These are phyloP conservation scores for Erpetoichthys calabaricus DNA, from an alignment of 2,797 vertebrate species.

Conservation along the genomic window DNA sequence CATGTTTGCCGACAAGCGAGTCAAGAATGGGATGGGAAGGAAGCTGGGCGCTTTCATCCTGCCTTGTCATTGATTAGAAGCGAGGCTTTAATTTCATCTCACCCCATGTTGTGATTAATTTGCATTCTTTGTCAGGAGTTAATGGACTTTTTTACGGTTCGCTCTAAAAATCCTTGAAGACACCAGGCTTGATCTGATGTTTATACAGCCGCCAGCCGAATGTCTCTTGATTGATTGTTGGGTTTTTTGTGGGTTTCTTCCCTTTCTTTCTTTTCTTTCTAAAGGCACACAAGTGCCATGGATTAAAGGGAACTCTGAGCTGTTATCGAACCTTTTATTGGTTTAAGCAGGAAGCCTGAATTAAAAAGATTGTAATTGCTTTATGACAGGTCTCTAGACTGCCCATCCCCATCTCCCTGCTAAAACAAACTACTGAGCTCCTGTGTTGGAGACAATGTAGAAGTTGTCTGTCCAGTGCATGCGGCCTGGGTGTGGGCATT, in stretches of 20 bases:
- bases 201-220: constrained; percentile 96
- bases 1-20: no score
- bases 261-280: constrained; percentile 1
- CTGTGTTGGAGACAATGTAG: no score
- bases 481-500: no score
- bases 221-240: constrained; percentile 84
- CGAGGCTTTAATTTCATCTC: constrained; percentile 98
- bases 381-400: no score
- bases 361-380: no score
- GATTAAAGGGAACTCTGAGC: no score
- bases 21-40: constrained; percentile 9
- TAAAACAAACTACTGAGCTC: no score
- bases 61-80: constrained; percentile 99
- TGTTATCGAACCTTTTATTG: no score
- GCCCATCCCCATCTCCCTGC: no score
- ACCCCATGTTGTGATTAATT: constrained; percentile 99
- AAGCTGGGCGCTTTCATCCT: constrained; percentile 65
- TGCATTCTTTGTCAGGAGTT: constrained; percentile 99
- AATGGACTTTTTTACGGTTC: constrained; percentile 97
- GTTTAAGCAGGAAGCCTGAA: no score
- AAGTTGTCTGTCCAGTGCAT: no score
- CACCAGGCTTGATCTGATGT: constrained; percentile 97
- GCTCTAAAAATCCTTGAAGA: constrained; percentile 94
- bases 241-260: constrained; percentile 16
- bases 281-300: not conserved